These are phyloP conservation scores for Tethya wilhelma DNA, from an alignment of 37 sponge, comb jelly and placozoan genomes.

Conservation along the genomic window DNA sequence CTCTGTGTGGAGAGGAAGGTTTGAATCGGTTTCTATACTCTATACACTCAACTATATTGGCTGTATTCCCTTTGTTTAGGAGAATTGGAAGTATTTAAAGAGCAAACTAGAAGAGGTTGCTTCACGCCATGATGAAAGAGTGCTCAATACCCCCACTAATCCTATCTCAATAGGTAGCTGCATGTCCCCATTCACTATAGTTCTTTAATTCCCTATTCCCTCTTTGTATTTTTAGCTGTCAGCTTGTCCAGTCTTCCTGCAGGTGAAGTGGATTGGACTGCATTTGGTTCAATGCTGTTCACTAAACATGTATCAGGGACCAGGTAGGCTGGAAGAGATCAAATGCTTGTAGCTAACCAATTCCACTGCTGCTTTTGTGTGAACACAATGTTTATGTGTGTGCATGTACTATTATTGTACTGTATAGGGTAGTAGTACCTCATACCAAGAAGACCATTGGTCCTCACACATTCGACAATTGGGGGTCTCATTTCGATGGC, in stretches of 20 bases:
- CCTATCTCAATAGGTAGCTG: conserved; percentile 90
- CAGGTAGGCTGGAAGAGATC: conserved; percentile 53
- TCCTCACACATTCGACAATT: conserved; percentile 76
- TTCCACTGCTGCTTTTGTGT: background rate
- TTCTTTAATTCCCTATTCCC: background rate
- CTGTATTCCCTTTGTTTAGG: conserved; percentile 22
- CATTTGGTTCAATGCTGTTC: conserved; percentile 94
- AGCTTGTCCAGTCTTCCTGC: conserved; percentile 38
- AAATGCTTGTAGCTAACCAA: background rate
- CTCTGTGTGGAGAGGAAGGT: conserved; percentile 80
- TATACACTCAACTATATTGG: background rate
- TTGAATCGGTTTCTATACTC: too few relatives aligned
- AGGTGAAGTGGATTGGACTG: conserved; percentile 40
- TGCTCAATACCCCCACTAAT: conserved; percentile 87
- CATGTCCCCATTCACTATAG: background rate
- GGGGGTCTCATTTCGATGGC: conserved; percentile 83
- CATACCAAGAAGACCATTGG: conserved; percentile 83
- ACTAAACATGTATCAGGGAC: conserved; percentile 86
- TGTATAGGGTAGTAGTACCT: conserved; percentile 74
- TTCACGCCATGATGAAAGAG: conserved; percentile 65
- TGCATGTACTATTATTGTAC: background rate
- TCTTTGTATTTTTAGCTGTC: conserved; percentile 30
- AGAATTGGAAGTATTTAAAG: conserved; percentile 72
- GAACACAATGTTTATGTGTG: background rate
- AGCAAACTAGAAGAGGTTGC: conserved; percentile 66